phyloP scores from a whole-genome alignment of 2,888 invertebrate genomes.

The Lasioglossum morio region DNA sequence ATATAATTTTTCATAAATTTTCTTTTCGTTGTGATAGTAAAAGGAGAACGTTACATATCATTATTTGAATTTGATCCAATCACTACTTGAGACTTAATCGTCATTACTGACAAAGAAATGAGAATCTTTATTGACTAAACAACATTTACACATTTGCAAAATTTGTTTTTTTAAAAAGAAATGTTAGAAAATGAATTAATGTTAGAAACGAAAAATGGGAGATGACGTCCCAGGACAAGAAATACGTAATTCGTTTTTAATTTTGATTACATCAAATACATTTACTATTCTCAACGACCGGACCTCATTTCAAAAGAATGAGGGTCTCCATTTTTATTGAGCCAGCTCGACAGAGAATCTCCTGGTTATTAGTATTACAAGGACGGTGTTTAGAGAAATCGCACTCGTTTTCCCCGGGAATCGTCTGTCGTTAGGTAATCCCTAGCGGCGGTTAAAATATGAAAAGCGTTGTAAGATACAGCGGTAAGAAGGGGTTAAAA shows the following conservation, averaged over 20 bases:
- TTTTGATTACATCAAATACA: neutral
- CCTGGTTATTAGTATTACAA: neutral
- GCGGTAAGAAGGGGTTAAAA: slow-evolving; percentile 53
- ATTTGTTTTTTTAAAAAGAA: too few species aligned
- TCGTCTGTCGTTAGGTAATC: slow-evolving; percentile 35
- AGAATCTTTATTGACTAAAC: neutral
- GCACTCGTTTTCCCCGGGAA: slow-evolving; percentile 18
- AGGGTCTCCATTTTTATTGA: neutral
- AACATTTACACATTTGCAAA: neutral
- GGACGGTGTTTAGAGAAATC: slow-evolving; percentile 15
- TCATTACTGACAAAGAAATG: neutral
- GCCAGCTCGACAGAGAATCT: neutral
- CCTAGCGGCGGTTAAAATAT: slow-evolving; percentile 48
- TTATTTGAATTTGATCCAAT: neutral
- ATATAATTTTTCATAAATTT: neutral
- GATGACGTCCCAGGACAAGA: neutral
- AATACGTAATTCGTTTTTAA: neutral
- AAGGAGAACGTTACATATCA: too few species aligned
- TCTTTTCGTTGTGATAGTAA: neutral
- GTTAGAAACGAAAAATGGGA: neutral
- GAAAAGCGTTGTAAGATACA: slow-evolving; percentile 42
- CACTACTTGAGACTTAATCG: neutral
- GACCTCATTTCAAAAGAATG: neutral
- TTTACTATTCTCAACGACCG: neutral
- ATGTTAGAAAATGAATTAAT: neutral